A percentile compares a stretch with the other conserved stretches of the same genome.
phyloP scores from a whole-genome alignment of 2,888 invertebrate genomes.

The Protonemura montana region DNA sequence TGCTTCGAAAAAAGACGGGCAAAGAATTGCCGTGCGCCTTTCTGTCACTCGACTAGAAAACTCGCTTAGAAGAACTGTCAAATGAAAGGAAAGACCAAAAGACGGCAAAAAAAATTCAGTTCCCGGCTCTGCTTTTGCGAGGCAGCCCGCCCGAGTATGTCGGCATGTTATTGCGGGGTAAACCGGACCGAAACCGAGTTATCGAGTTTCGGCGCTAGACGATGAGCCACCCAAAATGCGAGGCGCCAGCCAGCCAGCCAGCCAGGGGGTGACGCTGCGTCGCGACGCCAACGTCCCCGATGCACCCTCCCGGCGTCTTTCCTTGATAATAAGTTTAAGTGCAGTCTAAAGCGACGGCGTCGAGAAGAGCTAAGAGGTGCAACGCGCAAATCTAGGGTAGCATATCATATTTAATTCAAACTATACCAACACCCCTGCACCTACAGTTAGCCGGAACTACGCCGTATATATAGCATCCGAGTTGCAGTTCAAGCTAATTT shows the following conservation, averaged over 20 bases:
- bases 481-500: not conserved
- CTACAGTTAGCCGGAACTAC: not conserved
- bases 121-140: too few species aligned
- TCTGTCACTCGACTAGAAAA: too few species aligned
- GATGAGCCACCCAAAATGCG: not conserved
- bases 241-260: conserved; percentile 7
- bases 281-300: not conserved
- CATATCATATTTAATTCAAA: not conserved
- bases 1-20: too few species aligned
- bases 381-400: not conserved
- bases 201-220: not conserved
- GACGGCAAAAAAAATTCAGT: too few species aligned
- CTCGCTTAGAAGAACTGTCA: too few species aligned
- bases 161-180: too few species aligned
- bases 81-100: too few species aligned
- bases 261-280: not conserved
- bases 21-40: too few species aligned
- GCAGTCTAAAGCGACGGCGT: not conserved
- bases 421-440: not conserved
- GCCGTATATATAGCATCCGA: not conserved
- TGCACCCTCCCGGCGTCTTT: not conserved
- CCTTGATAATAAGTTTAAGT: not conserved
- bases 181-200: not conserved
- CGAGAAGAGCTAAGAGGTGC: not conserved
- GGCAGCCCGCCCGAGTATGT: too few species aligned